These are phyloP conservation scores for Microdon myrmicae DNA, from an alignment of 2,888 invertebrate species.

Conservation along the genomic window DNA sequence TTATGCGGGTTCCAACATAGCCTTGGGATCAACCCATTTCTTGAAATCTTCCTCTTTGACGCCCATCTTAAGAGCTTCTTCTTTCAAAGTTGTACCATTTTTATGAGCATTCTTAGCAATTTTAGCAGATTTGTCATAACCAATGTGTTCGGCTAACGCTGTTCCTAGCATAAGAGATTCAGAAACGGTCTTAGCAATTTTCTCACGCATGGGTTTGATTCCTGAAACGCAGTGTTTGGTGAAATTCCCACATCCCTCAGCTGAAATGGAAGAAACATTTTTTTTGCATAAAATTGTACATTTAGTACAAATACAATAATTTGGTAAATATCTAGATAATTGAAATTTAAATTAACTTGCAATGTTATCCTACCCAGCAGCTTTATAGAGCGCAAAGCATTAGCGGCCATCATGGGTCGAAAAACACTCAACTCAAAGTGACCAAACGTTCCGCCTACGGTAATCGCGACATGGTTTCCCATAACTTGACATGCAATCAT, in stretches of 20 bases:
- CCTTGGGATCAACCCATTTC: slow-evolving; percentile 88
- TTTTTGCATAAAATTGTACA: slow-evolving; percentile 88
- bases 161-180: slow-evolving; percentile 98
- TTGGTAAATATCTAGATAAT: slow-evolving; percentile 62
- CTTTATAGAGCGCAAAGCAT: slow-evolving; percentile 88
- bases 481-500: slow-evolving; percentile 98
- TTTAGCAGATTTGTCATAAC: slow-evolving; percentile 96
- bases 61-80: slow-evolving; percentile 86
- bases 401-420: slow-evolving; percentile 95
- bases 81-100: slow-evolving; percentile 87
- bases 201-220: slow-evolving; percentile 79
- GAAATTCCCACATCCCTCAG: slow-evolving; percentile 85
- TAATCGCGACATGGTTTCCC: slow-evolving; percentile 96
- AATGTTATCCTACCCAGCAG: slow-evolving; percentile 70
- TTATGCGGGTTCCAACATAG: slow-evolving; percentile 90
- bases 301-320: slow-evolving; percentile 93
- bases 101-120: slow-evolving; percentile 97
- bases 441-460: slow-evolving; percentile 92
- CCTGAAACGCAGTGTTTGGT: slow-evolving; percentile 87
- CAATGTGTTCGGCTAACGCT: slow-evolving; percentile 96
- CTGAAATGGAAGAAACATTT: slow-evolving; percentile 70
- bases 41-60: slow-evolving; percentile 87
- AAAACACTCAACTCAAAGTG: slow-evolving; percentile 99
- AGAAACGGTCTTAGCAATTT: slow-evolving; percentile 84
- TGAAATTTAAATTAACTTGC: slow-evolving; percentile 22